Conservation (phyloP, 2,797 vertebrate species). For the Sebastes miniatus region DNA sequence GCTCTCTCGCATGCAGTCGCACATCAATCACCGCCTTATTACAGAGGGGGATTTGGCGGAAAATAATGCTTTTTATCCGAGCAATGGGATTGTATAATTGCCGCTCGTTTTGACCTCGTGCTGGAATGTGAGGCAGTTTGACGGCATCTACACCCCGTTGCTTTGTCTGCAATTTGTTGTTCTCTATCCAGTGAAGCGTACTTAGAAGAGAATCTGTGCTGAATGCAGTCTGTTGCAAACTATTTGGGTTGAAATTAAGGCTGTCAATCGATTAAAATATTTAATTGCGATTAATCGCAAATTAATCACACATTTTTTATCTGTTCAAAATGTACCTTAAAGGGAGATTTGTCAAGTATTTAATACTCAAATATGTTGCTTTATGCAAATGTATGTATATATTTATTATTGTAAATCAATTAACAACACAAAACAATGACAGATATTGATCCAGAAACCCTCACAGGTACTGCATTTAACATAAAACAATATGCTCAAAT, state of each 20-base stretch:
- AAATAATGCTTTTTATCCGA: conserved; percentile 42
- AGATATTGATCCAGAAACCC: no score
- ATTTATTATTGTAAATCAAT: no score
- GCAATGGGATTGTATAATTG: conserved; percentile 22
- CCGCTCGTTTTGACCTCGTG: conserved; percentile 19
- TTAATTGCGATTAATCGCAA: no score
- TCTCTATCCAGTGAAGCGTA: neutral
- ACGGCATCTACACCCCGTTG: neutral
- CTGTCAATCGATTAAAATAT: no score
- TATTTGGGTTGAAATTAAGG: neutral
- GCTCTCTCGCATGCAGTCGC: neutral
- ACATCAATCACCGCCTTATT: conserved; percentile 48
- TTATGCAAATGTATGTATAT: no score
- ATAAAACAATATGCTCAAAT: no score
- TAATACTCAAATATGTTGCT: no score
- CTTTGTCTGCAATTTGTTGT: conserved; percentile 14
- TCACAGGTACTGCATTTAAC: no score
- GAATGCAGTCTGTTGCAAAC: neutral
- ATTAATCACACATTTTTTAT: no score
- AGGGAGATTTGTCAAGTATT: no score
- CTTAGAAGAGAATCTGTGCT: neutral
- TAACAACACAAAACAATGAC: no score
- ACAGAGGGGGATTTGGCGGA: conserved; percentile 25
- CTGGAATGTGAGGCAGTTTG: conserved; percentile 2
- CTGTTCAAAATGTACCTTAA: no score